A percentile compares a stretch with the other conserved stretches of the same genome.
Evolutionary conservation across 2,113 vertebrate species (phyloP).

Genomic region (Cyanistes caeruleus): DNA sequence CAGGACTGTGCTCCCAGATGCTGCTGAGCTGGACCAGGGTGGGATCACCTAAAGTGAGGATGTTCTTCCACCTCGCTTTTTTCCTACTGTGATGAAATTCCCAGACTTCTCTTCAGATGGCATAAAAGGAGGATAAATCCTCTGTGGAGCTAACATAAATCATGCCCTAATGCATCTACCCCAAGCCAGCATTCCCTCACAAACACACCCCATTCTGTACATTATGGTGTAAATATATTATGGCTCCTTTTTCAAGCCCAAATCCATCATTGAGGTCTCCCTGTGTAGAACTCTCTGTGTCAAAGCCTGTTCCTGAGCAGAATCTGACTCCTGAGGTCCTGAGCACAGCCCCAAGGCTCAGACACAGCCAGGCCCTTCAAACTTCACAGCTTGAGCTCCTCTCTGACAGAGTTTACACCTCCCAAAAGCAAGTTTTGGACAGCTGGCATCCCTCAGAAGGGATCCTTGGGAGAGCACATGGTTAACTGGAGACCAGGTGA

Average conservation of each 20-base stretch:
- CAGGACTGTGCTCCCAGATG: neutral
- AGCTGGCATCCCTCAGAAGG: neutral
- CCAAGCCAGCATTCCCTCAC: neutral
- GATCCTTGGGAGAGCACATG: neutral
- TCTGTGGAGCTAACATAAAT: neutral
- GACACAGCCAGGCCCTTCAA: neutral
- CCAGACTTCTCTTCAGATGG: neutral
- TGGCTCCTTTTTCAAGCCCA: neutral
- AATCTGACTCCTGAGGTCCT: neutral
- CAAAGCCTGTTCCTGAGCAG: neutral
- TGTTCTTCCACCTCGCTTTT: neutral
- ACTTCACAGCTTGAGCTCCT: neutral
- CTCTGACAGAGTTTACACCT: neutral
- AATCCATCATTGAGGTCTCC: neutral
- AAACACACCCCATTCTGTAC: neutral
- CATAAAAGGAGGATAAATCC: neutral
- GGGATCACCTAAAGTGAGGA: neutral
- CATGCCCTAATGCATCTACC: neutral
- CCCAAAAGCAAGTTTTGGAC: neutral
- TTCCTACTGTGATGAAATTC: neutral
- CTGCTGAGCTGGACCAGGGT: neutral
- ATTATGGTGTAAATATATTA: neutral
- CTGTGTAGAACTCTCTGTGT: neutral
- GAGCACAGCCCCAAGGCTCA: neutral
- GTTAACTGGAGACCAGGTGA: neutral